Base-by-base conservation (phyloP, 2,113 vertebrate genomes). In the Platycercus adscitus region DNA sequence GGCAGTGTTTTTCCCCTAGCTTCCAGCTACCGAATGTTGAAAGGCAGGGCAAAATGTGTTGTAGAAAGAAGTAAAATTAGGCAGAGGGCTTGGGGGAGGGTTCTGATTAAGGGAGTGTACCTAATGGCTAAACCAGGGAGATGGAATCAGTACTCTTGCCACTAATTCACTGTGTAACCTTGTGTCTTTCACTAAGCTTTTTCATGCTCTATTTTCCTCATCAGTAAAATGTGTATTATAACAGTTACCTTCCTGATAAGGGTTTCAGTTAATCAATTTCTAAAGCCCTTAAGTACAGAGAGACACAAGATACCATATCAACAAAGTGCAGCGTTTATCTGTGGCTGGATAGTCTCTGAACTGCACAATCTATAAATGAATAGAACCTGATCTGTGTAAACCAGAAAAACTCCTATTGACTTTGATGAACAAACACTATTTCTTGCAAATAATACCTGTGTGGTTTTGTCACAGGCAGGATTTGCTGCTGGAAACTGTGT, bases 241-340 rank as follows among this genome's bases (percentile, higher is more conserved):
- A 95, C 77, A 86, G 93, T 92, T 93, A 94, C 91, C 91, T 94
- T 82, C 78, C 91, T 86, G 94, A 96, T 95, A 95, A 95, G 78
- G 31, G 66, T 70, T 93, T 88, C 94, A 93, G 93, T 91, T 94
- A 97, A 97, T 97, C 95, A 95, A 88, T 94, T 94, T 87, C 93
- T 96, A 97, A 96, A 96, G 87, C 93, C 81, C 81, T 93, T 95
- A 96, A 95, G 87, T 94, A 95, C 89, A 91, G 87, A 89, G 80
- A 89, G 70, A 88, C 84, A 89, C 41, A 29, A 95, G 94, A 89
- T 96, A 95, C 10, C 86, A 46, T 95, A 96, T 97, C 95, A 97
- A 76, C 93, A 75, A 95, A 95, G 89, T 89, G 84, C 89, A 66
- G 81, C 15, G 0, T 96, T 96, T 91, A 80, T 93, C 93, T 65